Evolutionary conservation across 2,888 invertebrate species (phyloP).

Genomic region (Drosophila testacea): DNA sequence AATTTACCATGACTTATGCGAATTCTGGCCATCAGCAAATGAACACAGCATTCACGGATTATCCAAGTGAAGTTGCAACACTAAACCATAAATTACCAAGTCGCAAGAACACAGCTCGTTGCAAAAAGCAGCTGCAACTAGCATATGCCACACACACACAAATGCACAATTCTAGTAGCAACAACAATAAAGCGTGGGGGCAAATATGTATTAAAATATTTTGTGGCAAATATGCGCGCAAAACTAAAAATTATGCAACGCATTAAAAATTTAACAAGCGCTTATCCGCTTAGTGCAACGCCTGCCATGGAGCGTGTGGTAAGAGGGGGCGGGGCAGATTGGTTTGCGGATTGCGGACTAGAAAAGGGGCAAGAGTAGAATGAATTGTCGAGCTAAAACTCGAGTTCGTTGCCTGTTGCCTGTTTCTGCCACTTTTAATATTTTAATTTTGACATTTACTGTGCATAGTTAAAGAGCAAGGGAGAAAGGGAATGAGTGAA

Average conservation of each 20-base stretch:
- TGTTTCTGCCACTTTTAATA: slow-evolving; percentile 63
- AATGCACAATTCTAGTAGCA: slow-evolving; percentile 4
- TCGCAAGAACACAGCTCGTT: slow-evolving; percentile 44
- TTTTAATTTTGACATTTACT: slow-evolving; percentile 75
- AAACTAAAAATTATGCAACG: slow-evolving; percentile 77
- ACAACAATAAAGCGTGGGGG: slow-evolving; percentile 30
- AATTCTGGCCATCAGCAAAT: slow-evolving; percentile 32
- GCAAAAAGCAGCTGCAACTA: slow-evolving; percentile 51
- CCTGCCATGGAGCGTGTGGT: slow-evolving; percentile 43
- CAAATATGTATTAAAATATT: slow-evolving; percentile 70
- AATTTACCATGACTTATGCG: slow-evolving; percentile 34
- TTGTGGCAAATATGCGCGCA: slow-evolving; percentile 66
- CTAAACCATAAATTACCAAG: slow-evolving; percentile 22
- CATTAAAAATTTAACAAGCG: slow-evolving; percentile 80
- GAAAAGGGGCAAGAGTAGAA: neutral
- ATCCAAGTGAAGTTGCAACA: slow-evolving; percentile 17
- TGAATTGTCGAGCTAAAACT: slow-evolving; percentile 11
- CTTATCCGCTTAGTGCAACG: slow-evolving; percentile 78
- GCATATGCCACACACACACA: slow-evolving; percentile 33
- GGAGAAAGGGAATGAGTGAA: neutral
- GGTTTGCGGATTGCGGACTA: slow-evolving; percentile 15
- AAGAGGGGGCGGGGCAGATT: slow-evolving; percentile 14
- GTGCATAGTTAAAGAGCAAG: slow-evolving; percentile 19
- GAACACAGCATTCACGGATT: slow-evolving; percentile 42
- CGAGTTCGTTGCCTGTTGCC: slow-evolving; percentile 37